phyloP scores from a whole-genome alignment of 2,888 invertebrate genomes.

The Watsonalla binaria region DNA sequence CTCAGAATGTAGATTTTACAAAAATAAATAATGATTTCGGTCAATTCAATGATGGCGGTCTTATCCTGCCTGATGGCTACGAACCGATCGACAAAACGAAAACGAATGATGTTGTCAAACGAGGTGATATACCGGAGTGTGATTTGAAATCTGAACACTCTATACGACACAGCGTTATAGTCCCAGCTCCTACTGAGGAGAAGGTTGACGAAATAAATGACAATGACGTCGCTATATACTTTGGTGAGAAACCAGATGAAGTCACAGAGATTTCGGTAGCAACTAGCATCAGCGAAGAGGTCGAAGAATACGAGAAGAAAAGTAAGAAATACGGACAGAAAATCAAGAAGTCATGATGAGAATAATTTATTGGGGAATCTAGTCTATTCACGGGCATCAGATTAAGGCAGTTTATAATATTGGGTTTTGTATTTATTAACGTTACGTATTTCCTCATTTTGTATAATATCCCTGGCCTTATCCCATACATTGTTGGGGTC shows the following conservation, averaged over 20 bases:
- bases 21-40: neutral
- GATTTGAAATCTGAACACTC: conserved; percentile 67
- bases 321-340: neutral
- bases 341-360: neutral
- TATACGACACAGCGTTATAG: conserved; percentile 57
- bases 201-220: conserved; percentile 68
- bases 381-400: neutral
- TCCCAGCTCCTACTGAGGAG: conserved; percentile 51
- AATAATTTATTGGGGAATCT: neutral
- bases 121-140: conserved; percentile 53
- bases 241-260: conserved; percentile 43
- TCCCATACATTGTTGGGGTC: too few species aligned
- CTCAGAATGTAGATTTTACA: neutral
- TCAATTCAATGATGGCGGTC: conserved; percentile 33
- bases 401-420: too few species aligned
- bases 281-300: conserved; percentile 61
- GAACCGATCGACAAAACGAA: conserved; percentile 61
- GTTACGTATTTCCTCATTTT: too few species aligned
- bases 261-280: conserved; percentile 72
- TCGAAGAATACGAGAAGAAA: neutral
- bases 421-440: too few species aligned
- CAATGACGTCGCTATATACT: conserved; percentile 80
- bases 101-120: conserved; percentile 39
- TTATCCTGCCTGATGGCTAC: conserved; percentile 62
- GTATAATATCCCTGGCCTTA: too few species aligned